Conservation (phyloP, 2,888 invertebrate genomes). For the Nomada fabriciana region DNA sequence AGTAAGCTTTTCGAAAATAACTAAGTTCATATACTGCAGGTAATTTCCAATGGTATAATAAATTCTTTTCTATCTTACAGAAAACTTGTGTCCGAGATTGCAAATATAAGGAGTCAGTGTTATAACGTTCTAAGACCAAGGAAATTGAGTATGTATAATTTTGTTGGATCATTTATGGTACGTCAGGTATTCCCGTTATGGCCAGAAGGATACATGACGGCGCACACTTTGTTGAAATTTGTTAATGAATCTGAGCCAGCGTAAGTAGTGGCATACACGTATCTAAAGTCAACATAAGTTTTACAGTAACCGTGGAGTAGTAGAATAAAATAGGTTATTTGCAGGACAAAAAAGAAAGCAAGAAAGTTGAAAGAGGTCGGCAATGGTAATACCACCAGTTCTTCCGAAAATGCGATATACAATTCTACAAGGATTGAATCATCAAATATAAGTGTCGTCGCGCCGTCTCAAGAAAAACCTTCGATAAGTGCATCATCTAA, state of each 20-base stretch:
- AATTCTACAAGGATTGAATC: slow-evolving; percentile 65
- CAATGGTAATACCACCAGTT: slow-evolving; percentile 46
- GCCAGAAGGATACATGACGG: slow-evolving; percentile 89
- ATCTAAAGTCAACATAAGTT: background rate
- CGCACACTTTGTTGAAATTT: slow-evolving; percentile 84
- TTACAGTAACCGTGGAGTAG: background rate
- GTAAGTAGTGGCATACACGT: slow-evolving; percentile 55
- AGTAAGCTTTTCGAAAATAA: slow-evolving; percentile 82
- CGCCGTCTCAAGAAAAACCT: slow-evolving; percentile 56
- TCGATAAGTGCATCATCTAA: slow-evolving; percentile 62
- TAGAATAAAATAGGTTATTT: slow-evolving; percentile 64
- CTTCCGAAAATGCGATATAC: slow-evolving; percentile 51
- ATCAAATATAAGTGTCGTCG: slow-evolving; percentile 50
- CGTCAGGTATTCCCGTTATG: slow-evolving; percentile 88
- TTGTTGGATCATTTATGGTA: slow-evolving; percentile 86
- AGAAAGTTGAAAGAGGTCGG: slow-evolving; percentile 76
- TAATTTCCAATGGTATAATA: background rate
- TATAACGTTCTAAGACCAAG: slow-evolving; percentile 85
- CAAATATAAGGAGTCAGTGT: slow-evolving; percentile 78
- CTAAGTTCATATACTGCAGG: background rate
- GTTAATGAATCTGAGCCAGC: slow-evolving; percentile 58
- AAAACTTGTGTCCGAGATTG: slow-evolving; percentile 78
- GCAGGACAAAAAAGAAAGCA: slow-evolving; percentile 79
- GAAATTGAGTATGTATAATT: slow-evolving; percentile 85
- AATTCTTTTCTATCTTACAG: slow-evolving; percentile 62